Evolutionary conservation across 2,113 vertebrate species (phyloP).

Genomic region (Zosterops japonicus): DNA sequence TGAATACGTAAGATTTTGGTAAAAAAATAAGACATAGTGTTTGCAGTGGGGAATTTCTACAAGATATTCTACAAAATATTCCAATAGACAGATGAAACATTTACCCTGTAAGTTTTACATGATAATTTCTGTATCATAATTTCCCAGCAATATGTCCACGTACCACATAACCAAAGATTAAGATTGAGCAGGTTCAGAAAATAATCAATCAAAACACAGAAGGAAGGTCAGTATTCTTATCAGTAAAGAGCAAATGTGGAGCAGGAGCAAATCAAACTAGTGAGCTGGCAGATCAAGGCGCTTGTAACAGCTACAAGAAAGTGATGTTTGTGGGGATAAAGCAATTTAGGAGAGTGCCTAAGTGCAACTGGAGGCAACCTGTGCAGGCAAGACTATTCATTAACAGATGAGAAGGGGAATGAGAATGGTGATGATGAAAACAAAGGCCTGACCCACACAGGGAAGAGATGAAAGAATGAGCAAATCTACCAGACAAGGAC

Average conservation of each 20-base stretch:
- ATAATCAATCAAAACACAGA: background rate
- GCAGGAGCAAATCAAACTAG: background rate
- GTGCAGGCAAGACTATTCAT: background rate
- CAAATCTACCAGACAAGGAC: background rate
- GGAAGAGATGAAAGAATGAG: background rate
- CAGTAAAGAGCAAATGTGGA: background rate
- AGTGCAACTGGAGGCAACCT: background rate
- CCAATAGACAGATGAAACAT: background rate
- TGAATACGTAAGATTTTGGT: background rate
- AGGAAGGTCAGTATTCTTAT: background rate
- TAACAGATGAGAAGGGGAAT: constrained; percentile 18
- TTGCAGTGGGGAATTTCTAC: background rate
- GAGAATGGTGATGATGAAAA: constrained; percentile 20
- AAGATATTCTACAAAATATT: background rate
- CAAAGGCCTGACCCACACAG: background rate
- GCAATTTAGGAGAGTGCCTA: constrained; percentile 42
- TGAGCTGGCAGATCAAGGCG: background rate
- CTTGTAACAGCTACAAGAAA: background rate
- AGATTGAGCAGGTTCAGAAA: background rate
- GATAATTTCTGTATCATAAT: background rate
- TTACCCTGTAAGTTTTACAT: background rate
- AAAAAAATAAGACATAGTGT: background rate
- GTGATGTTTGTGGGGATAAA: background rate
- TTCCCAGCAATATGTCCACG: background rate
- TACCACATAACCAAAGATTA: background rate